These are phyloP conservation scores for Brachionus manjavacas DNA, from an alignment of 1,140 invertebrate species.

Conservation along the genomic window DNA sequence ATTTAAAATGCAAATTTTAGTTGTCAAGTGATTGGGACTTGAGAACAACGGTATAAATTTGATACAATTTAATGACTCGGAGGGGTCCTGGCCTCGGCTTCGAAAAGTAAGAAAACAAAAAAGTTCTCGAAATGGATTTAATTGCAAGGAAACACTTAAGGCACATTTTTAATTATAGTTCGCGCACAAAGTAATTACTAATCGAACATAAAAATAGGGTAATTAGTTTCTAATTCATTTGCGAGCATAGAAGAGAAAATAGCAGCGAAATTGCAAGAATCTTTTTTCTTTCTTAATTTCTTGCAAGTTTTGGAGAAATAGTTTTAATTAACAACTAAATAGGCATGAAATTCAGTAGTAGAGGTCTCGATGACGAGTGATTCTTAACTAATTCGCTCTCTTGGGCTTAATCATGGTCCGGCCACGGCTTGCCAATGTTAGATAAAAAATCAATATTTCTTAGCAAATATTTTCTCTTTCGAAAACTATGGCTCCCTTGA, in stretches of 20 bases:
- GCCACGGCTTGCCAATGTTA: not conserved
- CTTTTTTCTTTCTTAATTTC: conserved; percentile 5
- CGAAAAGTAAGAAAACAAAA: conserved; percentile 35
- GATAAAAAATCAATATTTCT: conserved; percentile 36
- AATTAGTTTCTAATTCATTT: conserved; percentile 40
- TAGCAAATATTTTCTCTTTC: not conserved
- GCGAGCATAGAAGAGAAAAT: conserved; percentile 8
- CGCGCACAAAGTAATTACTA: conserved; percentile 29
- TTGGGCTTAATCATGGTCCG: conserved; percentile 10
- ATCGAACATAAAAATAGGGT: conserved; percentile 31
- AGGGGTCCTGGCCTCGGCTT: not conserved
- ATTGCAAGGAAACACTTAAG: conserved; percentile 41
- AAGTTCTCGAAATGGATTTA: conserved; percentile 36
- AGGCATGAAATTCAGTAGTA: conserved; percentile 2
- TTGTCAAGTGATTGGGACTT: not conserved
- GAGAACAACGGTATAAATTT: not conserved
- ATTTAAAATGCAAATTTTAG: conserved; percentile 2
- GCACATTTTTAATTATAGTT: conserved; percentile 38
- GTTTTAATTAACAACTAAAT: conserved; percentile 25
- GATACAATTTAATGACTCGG: not conserved
- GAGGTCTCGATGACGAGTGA: not conserved
- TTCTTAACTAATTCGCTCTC: not conserved
- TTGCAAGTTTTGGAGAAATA: conserved; percentile 4
- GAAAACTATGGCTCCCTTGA: not conserved
- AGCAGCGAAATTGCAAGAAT: conserved; percentile 21